phyloP scores from a whole-genome alignment of 2,797 vertebrate species.

The Spondyliosoma cantharus region DNA sequence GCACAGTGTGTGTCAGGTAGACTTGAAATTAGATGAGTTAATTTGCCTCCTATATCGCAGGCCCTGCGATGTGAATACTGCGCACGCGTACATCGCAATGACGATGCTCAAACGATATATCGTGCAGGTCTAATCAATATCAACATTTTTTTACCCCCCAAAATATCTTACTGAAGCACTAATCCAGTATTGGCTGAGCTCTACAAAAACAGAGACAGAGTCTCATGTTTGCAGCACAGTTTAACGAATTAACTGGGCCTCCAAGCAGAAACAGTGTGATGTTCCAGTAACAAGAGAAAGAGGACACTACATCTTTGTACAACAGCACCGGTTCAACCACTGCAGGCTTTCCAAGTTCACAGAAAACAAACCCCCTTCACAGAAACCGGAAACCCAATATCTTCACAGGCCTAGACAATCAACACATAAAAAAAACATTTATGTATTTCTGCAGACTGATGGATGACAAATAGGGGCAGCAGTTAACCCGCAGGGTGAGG shows the following conservation, averaged over 20 bases:
- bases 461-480: neutral
- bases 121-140: too few relatives aligned
- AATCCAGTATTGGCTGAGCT: too few relatives aligned
- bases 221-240: neutral
- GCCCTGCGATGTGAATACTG: too few relatives aligned
- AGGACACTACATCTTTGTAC: conserved; percentile 23
- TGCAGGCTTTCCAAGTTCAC: conserved; percentile 21
- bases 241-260: neutral
- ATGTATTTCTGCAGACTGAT: conserved; percentile 1
- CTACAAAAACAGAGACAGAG: neutral
- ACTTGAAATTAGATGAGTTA: too few relatives aligned
- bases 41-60: too few relatives aligned
- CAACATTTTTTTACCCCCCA: too few relatives aligned
- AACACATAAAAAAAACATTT: neutral
- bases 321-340: conserved; percentile 18
- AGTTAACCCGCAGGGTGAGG: conserved; percentile 45
- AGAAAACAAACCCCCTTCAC: conserved; percentile 26
- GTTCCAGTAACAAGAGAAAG: neutral
- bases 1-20: too few relatives aligned
- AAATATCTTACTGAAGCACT: too few relatives aligned
- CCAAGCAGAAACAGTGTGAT: neutral
- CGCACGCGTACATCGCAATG: too few relatives aligned
- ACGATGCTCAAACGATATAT: too few relatives aligned
- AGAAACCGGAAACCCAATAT: conserved; percentile 17
- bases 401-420: conserved; percentile 16